Percentiles rank a stretch among this genome's conserved stretches.
phyloP scores from a whole-genome alignment of 2,888 invertebrate genomes.

The Ferrisia virgata region DNA sequence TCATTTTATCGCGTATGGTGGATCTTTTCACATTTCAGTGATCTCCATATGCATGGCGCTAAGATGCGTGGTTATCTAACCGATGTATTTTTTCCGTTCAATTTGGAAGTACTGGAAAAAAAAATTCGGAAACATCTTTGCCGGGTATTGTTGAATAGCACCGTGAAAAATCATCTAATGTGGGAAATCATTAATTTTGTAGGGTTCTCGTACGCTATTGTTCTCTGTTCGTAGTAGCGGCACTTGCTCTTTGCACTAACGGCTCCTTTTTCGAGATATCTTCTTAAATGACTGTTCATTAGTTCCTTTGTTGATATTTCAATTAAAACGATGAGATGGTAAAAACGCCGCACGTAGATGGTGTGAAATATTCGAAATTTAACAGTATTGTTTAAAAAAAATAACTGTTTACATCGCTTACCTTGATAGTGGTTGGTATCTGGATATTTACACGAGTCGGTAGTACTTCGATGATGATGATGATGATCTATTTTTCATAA shows the following conservation, averaged over 20 bases:
- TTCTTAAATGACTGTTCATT: conserved; percentile 7
- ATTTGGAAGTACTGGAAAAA: neutral
- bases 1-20: neutral
- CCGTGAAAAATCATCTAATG: conserved; percentile 14
- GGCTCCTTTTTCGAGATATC: neutral
- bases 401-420: neutral
- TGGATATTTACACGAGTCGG: neutral
- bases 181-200: conserved; percentile 21
- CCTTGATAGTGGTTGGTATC: neutral
- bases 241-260: neutral
- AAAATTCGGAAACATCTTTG: conserved; percentile 3
- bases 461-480: neutral
- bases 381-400: neutral
- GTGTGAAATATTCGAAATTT: neutral
- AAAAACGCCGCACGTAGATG: neutral
- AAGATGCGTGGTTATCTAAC: neutral
- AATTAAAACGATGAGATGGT: conserved; percentile 19
- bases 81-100: neutral
- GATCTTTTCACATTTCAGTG: neutral
- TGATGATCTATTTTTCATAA: neutral
- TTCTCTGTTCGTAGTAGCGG: conserved; percentile 5
- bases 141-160: neutral
- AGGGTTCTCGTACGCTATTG: neutral
- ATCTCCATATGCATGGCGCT: neutral
- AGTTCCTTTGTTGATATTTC: conserved; percentile 12